Percentiles rank a stretch among this genome's conserved stretches.
phyloP scores from a whole-genome alignment of 2,113 vertebrate genomes.

The Eleginops maclovinus region DNA sequence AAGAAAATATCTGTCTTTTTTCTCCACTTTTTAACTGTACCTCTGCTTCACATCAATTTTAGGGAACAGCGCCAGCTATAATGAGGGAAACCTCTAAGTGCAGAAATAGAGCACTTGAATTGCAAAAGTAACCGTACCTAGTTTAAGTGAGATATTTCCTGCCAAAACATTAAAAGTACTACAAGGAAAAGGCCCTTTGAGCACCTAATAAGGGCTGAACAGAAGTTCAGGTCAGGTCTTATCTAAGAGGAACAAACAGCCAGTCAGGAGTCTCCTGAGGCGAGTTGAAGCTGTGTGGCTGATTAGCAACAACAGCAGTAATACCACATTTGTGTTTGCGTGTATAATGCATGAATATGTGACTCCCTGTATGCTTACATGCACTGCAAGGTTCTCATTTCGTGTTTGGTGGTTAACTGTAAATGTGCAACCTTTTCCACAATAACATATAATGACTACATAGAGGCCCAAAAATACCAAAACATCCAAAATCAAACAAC shows the following conservation, averaged over 20 bases:
- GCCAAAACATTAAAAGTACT: conserved; percentile 22
- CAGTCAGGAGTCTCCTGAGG: not conserved
- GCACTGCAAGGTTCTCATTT: too few relatives aligned
- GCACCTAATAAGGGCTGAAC: conserved; percentile 15
- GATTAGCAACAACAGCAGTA: not conserved
- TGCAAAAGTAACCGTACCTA: conserved; percentile 19
- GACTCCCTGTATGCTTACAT: not conserved
- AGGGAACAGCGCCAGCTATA: conserved; percentile 16
- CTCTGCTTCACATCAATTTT: conserved; percentile 34
- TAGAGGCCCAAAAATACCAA: too few relatives aligned
- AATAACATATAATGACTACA: too few relatives aligned
- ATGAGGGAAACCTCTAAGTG: not conserved
- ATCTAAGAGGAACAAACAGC: not conserved
- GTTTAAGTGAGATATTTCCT: conserved; percentile 22
- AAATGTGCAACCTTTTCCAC: too few relatives aligned
- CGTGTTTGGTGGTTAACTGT: not conserved
- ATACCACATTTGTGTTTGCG: not conserved
- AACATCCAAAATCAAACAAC: too few relatives aligned
- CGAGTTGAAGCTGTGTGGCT: not conserved
- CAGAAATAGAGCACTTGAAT: conserved; percentile 27
- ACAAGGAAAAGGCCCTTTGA: not conserved
- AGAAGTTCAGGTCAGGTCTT: conserved; percentile 22
- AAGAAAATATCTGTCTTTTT: conserved; percentile 8
- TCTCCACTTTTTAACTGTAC: not conserved
- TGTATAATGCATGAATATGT: conserved; percentile 1